Conservation (phyloP, 2,797 vertebrate genomes). For the Sebastes umbrosus region DNA sequence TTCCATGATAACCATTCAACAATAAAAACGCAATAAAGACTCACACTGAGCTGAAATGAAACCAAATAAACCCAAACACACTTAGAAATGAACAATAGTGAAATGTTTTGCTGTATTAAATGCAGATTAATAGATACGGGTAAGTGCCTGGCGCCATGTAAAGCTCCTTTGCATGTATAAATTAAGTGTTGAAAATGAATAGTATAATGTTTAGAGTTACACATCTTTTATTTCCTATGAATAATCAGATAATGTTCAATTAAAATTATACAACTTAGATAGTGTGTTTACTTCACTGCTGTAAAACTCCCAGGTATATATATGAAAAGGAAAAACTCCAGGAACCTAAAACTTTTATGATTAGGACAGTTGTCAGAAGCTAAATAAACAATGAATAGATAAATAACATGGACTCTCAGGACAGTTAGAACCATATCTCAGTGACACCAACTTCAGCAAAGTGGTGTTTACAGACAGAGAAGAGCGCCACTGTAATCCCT, state of each 20-base stretch:
- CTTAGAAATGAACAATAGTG: background rate
- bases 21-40: no score
- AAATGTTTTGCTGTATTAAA: background rate
- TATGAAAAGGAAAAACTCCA: background rate
- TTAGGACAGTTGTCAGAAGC: background rate
- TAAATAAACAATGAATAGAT: background rate
- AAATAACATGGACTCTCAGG: background rate
- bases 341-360: background rate
- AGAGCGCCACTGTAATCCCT: slow-evolving; percentile 5
- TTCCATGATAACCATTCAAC: background rate
- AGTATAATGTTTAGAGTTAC: background rate
- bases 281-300: background rate
- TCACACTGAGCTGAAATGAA: no score
- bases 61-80: background rate
- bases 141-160: no score
- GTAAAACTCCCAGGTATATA: background rate
- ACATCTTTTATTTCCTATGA: background rate
- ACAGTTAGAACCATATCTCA: background rate
- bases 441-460: background rate
- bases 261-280: no score
- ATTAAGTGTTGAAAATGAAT: background rate
- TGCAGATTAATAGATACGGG: background rate
- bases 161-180: background rate
- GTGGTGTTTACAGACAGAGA: background rate
- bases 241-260: background rate